Evolutionary conservation across 92 coral and sea anemone species (phyloP), one percentile per base, ranked within the genome.

Genomic region (Blastomussa wellsi): DNA sequence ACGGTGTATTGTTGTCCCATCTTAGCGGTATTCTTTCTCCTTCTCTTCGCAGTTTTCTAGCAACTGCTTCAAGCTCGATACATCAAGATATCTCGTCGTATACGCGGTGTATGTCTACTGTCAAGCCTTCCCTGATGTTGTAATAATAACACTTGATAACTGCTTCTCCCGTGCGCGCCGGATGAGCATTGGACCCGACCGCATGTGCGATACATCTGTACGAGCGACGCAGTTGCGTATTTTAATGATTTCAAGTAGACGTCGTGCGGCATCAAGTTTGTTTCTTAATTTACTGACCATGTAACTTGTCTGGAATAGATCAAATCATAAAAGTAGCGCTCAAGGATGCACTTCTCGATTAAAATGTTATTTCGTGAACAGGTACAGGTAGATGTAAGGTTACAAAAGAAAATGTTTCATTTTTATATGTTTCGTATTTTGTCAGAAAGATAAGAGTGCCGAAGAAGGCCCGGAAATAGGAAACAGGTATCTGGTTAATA

Each of bases 311-410:
- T 80, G 41, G 67, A 41, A 65, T 26, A 44, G 7, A 44, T 17
- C 52, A 8, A 80, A 62, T 64, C 49, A 38, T 14, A 59, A 42
- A 67, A 17, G 0, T 10, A 57, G 7, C 37, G 41, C 60, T 38
- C 12, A 29, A 14, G 60, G n/a, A 42, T n/a, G 36, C 79, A 44
- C 37, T 66, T 80, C 17, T 78, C 70, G n/a, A n/a, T n/a, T n/a
- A 38, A 24, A 78, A 6, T 80, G 84, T 80, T 80, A 39, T 80
- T 80, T 80, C 73, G 75, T 66, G 64, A 29, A 80, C 84, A 80
- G 33, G 75, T 80, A 80, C 84, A 64, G 11, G 42, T 7, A 44
- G 20, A 33, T 12, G 47, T 57, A 68, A 35, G 42, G 28, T 64
- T 42, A 7, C 70, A 47, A 13, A 38, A 44, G 31, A n/a, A 79